Evolutionary conservation across 1,140 invertebrate species (phyloP).

Genomic region (Mizuhopecten yessoensis): DNA sequence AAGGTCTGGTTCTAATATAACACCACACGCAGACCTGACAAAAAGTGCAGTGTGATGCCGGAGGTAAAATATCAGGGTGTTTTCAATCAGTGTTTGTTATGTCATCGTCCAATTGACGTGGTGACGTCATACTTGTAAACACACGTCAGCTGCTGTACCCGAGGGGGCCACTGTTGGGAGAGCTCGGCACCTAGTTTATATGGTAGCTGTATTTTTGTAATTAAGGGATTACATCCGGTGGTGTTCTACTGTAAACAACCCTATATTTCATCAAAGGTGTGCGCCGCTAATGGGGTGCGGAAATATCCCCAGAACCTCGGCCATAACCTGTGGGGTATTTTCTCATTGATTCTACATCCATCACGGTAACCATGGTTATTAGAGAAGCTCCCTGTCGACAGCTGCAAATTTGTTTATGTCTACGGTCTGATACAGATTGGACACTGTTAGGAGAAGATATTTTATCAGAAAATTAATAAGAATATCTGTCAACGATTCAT

Average conservation of each 20-base stretch:
- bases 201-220: neutral
- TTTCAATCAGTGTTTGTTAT: neutral
- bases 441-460: slow-evolving; percentile 5
- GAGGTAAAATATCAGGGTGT: neutral
- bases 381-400: neutral
- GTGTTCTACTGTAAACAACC: neutral
- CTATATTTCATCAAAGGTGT: neutral
- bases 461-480: slow-evolving; percentile 36
- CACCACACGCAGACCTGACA: neutral
- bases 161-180: neutral
- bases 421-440: neutral
- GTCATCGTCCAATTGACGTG: slow-evolving; percentile 8
- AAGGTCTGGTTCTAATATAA: neutral
- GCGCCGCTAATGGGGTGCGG: neutral
- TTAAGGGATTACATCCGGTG: slow-evolving; percentile 18
- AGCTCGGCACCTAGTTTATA: neutral
- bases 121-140: slow-evolving; percentile 26
- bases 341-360: slow-evolving; percentile 14
- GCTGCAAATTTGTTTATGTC: slow-evolving; percentile 38
- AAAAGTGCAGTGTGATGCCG: neutral
- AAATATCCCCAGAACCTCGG: neutral
- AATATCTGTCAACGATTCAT: slow-evolving; percentile 34
- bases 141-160: neutral
- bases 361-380: neutral
- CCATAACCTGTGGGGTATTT: neutral